Percentiles rank a stretch among this genome's conserved stretches.
phyloP scores from a whole-genome alignment of 1,140 invertebrate genomes.

The Ridgeia piscesae region DNA sequence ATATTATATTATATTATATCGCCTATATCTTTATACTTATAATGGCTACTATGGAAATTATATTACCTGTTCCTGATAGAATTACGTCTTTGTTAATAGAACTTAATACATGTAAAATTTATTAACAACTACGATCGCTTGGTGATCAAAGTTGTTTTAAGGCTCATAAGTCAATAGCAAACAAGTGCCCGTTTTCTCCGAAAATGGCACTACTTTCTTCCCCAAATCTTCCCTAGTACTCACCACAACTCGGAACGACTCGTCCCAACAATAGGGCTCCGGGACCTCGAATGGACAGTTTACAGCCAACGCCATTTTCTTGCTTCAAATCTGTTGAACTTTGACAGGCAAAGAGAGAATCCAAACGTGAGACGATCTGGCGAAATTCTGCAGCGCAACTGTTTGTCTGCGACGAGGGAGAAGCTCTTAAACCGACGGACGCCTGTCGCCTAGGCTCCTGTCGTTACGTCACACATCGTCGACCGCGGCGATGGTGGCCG shows the following conservation, averaged over 20 bases:
- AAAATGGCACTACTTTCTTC: neutral
- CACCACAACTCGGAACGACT: slow-evolving; percentile 27
- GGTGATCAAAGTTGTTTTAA: no score
- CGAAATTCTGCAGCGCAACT: neutral
- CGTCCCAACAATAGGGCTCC: slow-evolving; percentile 27
- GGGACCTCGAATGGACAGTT: slow-evolving; percentile 17
- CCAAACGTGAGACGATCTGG: neutral
- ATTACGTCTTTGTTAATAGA: no score
- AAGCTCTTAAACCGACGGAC: neutral
- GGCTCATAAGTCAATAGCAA: neutral
- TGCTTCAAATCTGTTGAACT: neutral
- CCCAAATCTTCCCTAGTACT: neutral
- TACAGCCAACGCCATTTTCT: neutral
- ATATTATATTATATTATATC: no score
- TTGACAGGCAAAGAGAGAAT: neutral
- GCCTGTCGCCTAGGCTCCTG: neutral
- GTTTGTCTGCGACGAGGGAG: neutral
- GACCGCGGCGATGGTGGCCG: no score
- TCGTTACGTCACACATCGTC: neutral
- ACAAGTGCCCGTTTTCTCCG: neutral
- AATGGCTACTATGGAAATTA: no score
- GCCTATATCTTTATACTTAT: no score
- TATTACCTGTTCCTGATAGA: no score
- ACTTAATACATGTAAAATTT: no score
- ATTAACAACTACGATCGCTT: no score